phyloP scores from a whole-genome alignment of 1,140 invertebrate species.

The Solen grandis region DNA sequence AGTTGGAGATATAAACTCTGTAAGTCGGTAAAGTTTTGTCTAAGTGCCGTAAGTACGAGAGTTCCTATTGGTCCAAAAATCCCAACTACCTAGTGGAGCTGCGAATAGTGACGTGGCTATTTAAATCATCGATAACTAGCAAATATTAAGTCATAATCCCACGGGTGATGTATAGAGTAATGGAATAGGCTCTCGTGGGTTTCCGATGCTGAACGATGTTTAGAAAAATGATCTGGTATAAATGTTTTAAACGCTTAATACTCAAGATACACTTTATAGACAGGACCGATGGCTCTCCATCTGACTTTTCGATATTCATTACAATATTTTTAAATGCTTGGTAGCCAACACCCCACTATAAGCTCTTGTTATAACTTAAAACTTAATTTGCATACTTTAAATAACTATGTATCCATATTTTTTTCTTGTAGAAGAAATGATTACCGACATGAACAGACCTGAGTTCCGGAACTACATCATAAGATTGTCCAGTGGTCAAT shows the following conservation, averaged over 20 bases:
- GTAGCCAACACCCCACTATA: neutral
- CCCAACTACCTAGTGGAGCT: too few relatives aligned
- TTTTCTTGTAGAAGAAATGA: too few relatives aligned
- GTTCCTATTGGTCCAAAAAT: too few relatives aligned
- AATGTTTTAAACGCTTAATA: too few relatives aligned
- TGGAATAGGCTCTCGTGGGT: too few relatives aligned
- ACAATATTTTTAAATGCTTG: neutral
- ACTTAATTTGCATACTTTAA: neutral
- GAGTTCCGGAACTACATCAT: constrained; percentile 1
- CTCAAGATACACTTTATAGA: neutral
- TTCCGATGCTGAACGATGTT: too few relatives aligned
- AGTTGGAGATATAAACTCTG: too few relatives aligned
- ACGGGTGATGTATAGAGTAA: too few relatives aligned
- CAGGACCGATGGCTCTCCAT: neutral
- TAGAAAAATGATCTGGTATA: too few relatives aligned
- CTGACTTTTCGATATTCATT: neutral
- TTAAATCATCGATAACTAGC: neutral
- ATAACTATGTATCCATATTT: neutral
- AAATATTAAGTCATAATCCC: neutral
- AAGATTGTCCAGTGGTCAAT: neutral
- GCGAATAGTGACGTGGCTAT: too few relatives aligned
- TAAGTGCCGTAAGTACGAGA: too few relatives aligned
- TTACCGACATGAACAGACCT: neutral
- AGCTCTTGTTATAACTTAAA: neutral
- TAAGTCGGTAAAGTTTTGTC: too few relatives aligned